Evolutionary conservation across 2,797 vertebrate species (phyloP), one percentile per base, ranked within the genome.

Genomic region (Tadarida brasiliensis): DNA sequence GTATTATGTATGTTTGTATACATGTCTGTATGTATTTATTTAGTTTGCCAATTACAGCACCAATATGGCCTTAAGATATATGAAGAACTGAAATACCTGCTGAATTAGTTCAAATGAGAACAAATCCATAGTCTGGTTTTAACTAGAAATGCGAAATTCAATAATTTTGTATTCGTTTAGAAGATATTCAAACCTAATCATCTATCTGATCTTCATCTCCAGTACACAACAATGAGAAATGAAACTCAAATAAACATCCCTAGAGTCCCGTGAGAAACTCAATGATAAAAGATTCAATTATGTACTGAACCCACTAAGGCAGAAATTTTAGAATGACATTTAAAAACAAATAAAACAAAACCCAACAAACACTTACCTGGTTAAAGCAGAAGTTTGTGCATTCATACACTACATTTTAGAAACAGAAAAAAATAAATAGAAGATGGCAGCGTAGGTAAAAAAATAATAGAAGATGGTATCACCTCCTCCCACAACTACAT

Each of bases 111-210:
- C 61, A 73, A 63, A 44, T 81, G 26, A 91, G 63, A 91, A 47
- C 7, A 89, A 73, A 86, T 93, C n/a, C 2, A 82, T 83, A 65
- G 78, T 67, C 44, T 71, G 11, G 4, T 80, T 91, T 95, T 88
- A 93, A 77, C 30, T 78, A 89, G 22, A 83, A 76, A 94, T 86
- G 57, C 56, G 81, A 88, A 90, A 95, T 84, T 78, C 54, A 70
- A 17, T 49, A 81, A 89, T 84, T 89, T 63, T 89, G 5, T 71
- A 30, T 59, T 83, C 44, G 11, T 30, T 85, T 90, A 63, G 49
- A 90, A 94, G 33, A 67, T 71, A 33, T 33, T 94, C n/a, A 86
- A 35, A 59, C 1, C 19, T 94, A 87, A 74, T 70, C 20, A 87
- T 71, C 28, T 65, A 4, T 78, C 33, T 0, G 3, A 24, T 59